A percentile compares a stretch with the other conserved stretches of the same genome.
Evolutionary conservation across 2,113 vertebrate genomes (phyloP).

Genomic region (Otis tarda): DNA sequence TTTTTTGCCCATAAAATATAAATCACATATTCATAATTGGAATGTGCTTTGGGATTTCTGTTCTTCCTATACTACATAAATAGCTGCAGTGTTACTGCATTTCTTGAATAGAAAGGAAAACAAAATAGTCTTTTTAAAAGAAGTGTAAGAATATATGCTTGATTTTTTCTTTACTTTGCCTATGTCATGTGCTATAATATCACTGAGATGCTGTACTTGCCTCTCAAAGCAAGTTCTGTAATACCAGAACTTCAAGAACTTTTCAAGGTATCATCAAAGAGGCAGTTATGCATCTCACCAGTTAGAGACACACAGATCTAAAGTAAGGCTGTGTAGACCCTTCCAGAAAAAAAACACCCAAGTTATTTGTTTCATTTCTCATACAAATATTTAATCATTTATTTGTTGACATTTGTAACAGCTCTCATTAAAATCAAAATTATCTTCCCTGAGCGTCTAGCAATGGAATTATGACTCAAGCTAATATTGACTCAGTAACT

Average conservation of each 20-base stretch:
- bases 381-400: not conserved
- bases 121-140: not conserved
- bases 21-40: slow-evolving; percentile 45
- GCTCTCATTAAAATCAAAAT: not conserved
- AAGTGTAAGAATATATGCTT: not conserved
- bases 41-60: slow-evolving; percentile 41
- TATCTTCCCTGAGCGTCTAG: not conserved
- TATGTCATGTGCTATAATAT: not conserved
- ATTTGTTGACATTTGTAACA: not conserved
- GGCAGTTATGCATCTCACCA: not conserved
- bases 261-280: not conserved
- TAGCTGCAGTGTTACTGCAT: not conserved
- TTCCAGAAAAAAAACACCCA: not conserved
- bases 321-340: not conserved
- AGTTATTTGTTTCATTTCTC: not conserved
- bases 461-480: not conserved
- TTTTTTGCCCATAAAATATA: slow-evolving; percentile 49
- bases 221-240: not conserved
- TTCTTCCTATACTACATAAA: not conserved
- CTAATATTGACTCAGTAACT: not conserved
- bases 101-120: not conserved
- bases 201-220: not conserved
- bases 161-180: not conserved
- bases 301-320: not conserved
- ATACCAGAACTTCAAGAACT: not conserved